Evolutionary conservation across 2,113 vertebrate genomes (phyloP), one percentile per base, ranked within the genome.

Genomic region (Oceanites oceanicus): DNA sequence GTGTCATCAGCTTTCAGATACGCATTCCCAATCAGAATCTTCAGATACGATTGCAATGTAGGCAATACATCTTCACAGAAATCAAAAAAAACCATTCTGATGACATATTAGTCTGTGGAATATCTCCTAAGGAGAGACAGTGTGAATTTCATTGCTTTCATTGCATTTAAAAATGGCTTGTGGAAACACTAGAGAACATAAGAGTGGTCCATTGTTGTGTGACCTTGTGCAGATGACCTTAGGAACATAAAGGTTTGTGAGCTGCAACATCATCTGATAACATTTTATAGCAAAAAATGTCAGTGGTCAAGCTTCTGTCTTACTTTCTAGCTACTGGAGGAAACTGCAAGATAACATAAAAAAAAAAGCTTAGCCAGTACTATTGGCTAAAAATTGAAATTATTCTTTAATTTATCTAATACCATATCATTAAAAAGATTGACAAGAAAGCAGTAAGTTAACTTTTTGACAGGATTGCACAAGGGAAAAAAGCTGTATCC

Each of bases 31-130:
- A 11, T 47, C 44, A 81, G 13, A 75, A 55, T 63, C 19, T 45
- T 32, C 38, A 91, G 40, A 11, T 44, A 47, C 0, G 0, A 17
- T 7, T 65, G 7, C 25, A 52, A 1, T 25, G 27, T 20, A 61
- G 61, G 20, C 27, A 38, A 42, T 56, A 29, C 9, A 68, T 56
- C 20, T 67, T 61, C 20, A 68, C 18, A 75, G 44, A 19, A 30
- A 44, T 14, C 2, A 1, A 49, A 23, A 50, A 84, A 74, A 50
- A 7, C 45, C n/a, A 47, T 68, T n/a, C 18, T 27, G n/a, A 36
- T 62, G 19, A 72, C 3, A 0, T 32, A 40, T 22, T 10, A 21
- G 10, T 19, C n/a, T 71, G 32, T 73, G 36, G 13, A 72, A 49
- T 73, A 42, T 56, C 38, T 90, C 27, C 27, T 17, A 38, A 23